Evolutionary conservation across 2,888 invertebrate genomes (phyloP), one percentile per base, ranked within the genome.

Genomic region (Cacoxenus indagator): DNA sequence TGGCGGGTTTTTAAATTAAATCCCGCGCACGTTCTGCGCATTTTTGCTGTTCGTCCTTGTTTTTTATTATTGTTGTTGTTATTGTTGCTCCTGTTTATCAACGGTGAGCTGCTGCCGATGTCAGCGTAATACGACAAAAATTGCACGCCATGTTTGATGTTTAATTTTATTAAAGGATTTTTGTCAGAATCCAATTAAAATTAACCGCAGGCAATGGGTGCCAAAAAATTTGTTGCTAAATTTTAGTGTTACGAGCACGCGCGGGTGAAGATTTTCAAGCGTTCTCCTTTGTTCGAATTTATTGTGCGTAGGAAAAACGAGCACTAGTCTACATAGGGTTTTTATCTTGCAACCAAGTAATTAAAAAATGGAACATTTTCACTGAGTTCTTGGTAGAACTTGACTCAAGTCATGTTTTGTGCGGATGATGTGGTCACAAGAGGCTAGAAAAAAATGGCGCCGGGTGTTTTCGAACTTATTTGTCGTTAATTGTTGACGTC

Each of bases 1-100:
- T 84, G 85, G 85, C 84, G 86, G 76, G 82, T 84, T 84, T 84
- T 86, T 85, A 84, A 84, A 83, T 86, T 85, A 84, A 84, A 83
- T 86, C 80, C 81, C 70, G 76, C 69, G 71, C 75, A 72, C 73
- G 70, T 68, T 57, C 71, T 62, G 57, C 67, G 54, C 64, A 67
- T 67, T 62, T 19, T 27, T 64, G 64, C 54, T 64, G n/a, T 22
- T 37, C 5, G 1, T 37, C 29, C 11, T 46, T 46, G 17, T 55
- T 67, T 19, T 9, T 2, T 57, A 51, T 14, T 59, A 11, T 31
- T 68, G 64, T 76, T 83, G 79, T 73, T 66, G 78, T 26, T 46
- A 22, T 62, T 4, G 9, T 22, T 19, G 26, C 37, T 26, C 22
- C 26, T 24, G 37, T 26, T 43, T 59, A n/a, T 1, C n/a, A 29